Evolutionary conservation across 64 coral and sea anemone species (phyloP).

Genomic region (Montipora efflorescens): DNA sequence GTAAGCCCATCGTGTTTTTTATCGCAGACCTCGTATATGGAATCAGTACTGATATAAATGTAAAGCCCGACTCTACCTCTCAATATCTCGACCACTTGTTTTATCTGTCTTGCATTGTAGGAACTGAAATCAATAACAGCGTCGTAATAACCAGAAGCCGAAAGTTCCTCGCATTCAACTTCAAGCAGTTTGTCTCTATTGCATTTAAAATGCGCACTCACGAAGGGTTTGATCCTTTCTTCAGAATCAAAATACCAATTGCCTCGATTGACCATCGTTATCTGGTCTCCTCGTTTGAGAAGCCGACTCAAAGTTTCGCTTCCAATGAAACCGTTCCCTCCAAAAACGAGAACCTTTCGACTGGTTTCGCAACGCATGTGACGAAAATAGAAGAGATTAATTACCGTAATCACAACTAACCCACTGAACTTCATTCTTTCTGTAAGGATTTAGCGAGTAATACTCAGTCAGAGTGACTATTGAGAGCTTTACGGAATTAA

Average conservation of each 20-base stretch:
- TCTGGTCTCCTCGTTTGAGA: conserved; percentile 69
- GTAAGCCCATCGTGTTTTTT: conserved; percentile 74
- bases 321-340: conserved; percentile 97
- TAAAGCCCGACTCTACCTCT: conserved; percentile 86
- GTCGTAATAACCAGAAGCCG: conserved; percentile 84
- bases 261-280: conserved; percentile 93
- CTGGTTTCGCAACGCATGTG: background rate
- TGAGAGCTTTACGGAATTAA: background rate
- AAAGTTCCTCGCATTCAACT: conserved; percentile 87
- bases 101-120: conserved; percentile 76
- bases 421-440: background rate
- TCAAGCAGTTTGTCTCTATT: conserved; percentile 83
- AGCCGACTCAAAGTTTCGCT: conserved; percentile 75
- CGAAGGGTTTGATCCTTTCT: conserved; percentile 80
- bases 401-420: background rate
- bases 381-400: conserved; percentile 4
- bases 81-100: conserved; percentile 79
- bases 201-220: conserved; percentile 71
- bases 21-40: conserved; percentile 89
- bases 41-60: conserved; percentile 91
- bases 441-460: background rate
- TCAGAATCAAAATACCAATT: conserved; percentile 98
- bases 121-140: conserved; percentile 95
- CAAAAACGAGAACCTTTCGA: conserved; percentile 83
- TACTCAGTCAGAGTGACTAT: background rate